phyloP scores from a whole-genome alignment of 1,140 invertebrate species.

The Akabosia matsudoensis region DNA sequence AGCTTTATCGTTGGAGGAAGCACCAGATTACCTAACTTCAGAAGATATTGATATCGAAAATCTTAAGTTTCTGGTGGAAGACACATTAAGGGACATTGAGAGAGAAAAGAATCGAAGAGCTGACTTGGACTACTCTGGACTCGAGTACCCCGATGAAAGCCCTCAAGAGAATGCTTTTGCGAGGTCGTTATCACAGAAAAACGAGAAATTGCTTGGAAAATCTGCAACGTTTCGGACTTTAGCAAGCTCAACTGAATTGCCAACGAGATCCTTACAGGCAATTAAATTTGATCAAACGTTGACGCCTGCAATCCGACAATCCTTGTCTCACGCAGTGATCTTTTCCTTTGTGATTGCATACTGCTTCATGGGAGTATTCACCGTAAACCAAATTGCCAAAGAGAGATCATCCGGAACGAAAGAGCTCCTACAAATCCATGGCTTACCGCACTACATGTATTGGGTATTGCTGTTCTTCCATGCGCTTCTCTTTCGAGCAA shows the following conservation, averaged over 20 bases:
- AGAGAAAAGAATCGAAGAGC: neutral
- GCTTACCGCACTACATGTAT: slow-evolving; percentile 29
- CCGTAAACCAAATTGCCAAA: slow-evolving; percentile 33
- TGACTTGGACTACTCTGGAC: neutral
- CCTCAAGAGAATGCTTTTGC: neutral
- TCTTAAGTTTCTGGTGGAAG: neutral
- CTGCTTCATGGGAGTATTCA: slow-evolving; percentile 29
- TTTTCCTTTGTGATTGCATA: slow-evolving; percentile 26
- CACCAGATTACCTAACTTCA: neutral
- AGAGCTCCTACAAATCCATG: slow-evolving; percentile 39
- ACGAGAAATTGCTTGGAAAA: neutral
- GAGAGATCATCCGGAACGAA: slow-evolving; percentile 37
- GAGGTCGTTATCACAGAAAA: neutral
- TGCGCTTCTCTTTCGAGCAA: slow-evolving; percentile 30
- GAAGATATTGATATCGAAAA: neutral
- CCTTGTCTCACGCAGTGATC: neutral
- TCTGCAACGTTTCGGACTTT: neutral
- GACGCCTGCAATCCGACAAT: neutral
- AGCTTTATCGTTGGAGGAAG: neutral
- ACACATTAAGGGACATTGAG: neutral
- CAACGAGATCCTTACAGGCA: neutral
- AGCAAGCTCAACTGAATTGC: neutral
- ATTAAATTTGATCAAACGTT: neutral
- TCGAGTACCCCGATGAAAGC: neutral
- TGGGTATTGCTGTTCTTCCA: slow-evolving; percentile 37